These are phyloP conservation scores for Drosophila testacea DNA, from an alignment of 2,888 invertebrate genomes.

Conservation along the genomic window DNA sequence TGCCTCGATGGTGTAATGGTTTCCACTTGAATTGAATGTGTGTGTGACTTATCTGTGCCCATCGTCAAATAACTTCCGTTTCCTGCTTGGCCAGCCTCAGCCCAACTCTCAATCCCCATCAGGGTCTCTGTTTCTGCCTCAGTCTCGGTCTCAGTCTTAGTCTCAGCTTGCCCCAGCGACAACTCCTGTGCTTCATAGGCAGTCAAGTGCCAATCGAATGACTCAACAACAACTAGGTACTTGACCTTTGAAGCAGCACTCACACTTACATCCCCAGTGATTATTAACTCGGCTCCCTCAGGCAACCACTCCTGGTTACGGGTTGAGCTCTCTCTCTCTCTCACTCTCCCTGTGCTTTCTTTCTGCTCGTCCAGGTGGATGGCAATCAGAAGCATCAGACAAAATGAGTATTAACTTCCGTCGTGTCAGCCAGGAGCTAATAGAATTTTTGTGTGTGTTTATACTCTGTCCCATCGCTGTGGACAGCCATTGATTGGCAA, in stretches of 20 bases:
- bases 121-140: not conserved
- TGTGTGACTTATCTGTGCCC: constrained; percentile 73
- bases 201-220: constrained; percentile 56
- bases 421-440: constrained; percentile 56
- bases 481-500: constrained; percentile 68
- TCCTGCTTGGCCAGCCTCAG: constrained; percentile 54
- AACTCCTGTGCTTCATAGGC: constrained; percentile 41
- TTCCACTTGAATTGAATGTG: constrained; percentile 46
- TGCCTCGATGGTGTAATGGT: constrained; percentile 58
- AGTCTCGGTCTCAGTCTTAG: constrained; percentile 4
- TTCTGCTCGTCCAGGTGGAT: constrained; percentile 12
- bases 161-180: constrained; percentile 23
- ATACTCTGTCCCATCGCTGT: constrained; percentile 21
- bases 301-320: constrained; percentile 14
- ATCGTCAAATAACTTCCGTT: constrained; percentile 75
- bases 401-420: constrained; percentile 69
- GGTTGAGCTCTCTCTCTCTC: constrained; percentile 1
- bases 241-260: constrained; percentile 71
- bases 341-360: constrained; percentile 9
- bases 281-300: constrained; percentile 15
- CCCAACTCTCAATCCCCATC: not conserved
- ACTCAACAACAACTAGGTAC: constrained; percentile 59
- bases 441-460: constrained; percentile 72
- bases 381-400: constrained; percentile 56
- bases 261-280: constrained; percentile 1